phyloP scores from a whole-genome alignment of 2,113 vertebrate species.

The Thomomys bottae region DNA sequence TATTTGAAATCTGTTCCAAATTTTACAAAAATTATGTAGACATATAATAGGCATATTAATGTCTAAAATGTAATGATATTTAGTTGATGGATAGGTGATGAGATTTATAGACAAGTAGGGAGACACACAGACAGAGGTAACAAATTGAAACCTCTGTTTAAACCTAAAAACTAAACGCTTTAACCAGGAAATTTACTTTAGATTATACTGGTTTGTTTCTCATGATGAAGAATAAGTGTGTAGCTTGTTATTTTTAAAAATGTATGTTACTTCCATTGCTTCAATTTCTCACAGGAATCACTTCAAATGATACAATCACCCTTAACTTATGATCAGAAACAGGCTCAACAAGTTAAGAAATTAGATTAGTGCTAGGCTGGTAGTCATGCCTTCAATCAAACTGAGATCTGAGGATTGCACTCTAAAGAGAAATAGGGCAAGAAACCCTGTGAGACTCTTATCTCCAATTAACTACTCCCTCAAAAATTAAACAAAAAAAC shows the following conservation, averaged over 20 bases:
- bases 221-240: not conserved
- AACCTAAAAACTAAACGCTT: not conserved
- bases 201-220: not conserved
- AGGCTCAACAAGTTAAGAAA: not conserved
- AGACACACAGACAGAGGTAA: not conserved
- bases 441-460: too few species aligned
- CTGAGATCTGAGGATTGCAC: too few species aligned
- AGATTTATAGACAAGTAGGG: not conserved
- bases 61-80: too few species aligned
- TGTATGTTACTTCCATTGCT: constrained; percentile 23
- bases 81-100: too few species aligned
- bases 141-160: not conserved
- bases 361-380: too few species aligned
- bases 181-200: not conserved
- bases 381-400: too few species aligned
- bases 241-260: not conserved
- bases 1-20: not conserved
- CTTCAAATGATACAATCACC: not conserved
- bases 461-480: too few species aligned
- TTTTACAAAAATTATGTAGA: not conserved
- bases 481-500: too few species aligned
- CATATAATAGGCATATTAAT: not conserved
- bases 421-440: too few species aligned
- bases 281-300: constrained; percentile 35
- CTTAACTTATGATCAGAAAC: constrained; percentile 45